These are phyloP conservation scores for Spicauda simplicius DNA, from an alignment of 2,888 invertebrate species.

Conservation along the genomic window DNA sequence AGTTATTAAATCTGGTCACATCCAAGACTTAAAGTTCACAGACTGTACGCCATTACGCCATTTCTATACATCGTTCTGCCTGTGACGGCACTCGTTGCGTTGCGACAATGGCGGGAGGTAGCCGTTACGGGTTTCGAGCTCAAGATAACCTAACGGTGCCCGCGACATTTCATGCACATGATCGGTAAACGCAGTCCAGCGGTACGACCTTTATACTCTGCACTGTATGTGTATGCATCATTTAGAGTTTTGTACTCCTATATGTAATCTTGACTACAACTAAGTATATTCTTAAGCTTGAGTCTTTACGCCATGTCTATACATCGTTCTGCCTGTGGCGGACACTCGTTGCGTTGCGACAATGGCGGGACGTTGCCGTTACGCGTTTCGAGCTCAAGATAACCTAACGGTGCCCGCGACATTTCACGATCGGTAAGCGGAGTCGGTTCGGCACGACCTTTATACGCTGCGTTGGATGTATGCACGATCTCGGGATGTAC, in stretches of 20 bases:
- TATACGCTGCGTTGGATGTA: not conserved
- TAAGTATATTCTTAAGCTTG: too few relatives aligned
- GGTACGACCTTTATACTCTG: constrained; percentile 41
- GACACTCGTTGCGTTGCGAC: constrained; percentile 23
- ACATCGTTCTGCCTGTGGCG: not conserved
- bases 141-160: constrained; percentile 56
- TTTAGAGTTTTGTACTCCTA: not conserved
- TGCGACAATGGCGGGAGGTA: constrained; percentile 39
- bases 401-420: constrained; percentile 64
- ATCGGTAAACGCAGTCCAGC: constrained; percentile 42
- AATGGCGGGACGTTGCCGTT: constrained; percentile 53
- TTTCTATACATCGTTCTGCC: not conserved
- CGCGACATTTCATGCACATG: constrained; percentile 74
- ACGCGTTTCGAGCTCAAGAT: constrained; percentile 51
- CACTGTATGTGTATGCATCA: not conserved
- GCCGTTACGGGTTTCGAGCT: constrained; percentile 61
- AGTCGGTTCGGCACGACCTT: constrained; percentile 39
- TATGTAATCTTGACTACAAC: too few relatives aligned
- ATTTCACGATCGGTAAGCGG: constrained; percentile 60
- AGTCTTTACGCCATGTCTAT: not conserved
- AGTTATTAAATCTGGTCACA: too few relatives aligned
- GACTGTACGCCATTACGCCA: too few relatives aligned
- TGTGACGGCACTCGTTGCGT: constrained; percentile 6
- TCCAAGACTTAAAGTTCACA: too few relatives aligned
- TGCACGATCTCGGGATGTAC: not conserved